Percentiles rank a stretch among this genome's conserved stretches.
These are phyloP conservation scores for Polylopha cassiicola DNA, from an alignment of 2,888 invertebrate species.

Conservation along the genomic window DNA sequence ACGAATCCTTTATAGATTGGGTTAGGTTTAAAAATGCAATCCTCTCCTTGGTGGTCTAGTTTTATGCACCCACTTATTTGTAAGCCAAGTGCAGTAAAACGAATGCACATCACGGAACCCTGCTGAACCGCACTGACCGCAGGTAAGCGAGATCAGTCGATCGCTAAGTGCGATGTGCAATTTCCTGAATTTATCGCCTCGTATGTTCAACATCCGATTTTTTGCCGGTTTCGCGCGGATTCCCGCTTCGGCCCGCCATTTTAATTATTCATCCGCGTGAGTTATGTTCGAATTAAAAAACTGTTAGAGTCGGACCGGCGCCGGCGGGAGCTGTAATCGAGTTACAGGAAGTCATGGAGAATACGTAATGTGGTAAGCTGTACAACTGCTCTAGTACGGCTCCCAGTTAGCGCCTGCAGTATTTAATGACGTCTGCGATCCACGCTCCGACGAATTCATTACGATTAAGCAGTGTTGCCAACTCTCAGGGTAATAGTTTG, in stretches of 20 bases:
- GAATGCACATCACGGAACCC: conserved; percentile 8
- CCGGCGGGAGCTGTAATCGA: conserved; percentile 69
- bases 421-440: conserved; percentile 21
- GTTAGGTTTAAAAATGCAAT: too few relatives aligned
- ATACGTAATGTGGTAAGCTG: conserved; percentile 52
- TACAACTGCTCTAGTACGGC: conserved; percentile 4
- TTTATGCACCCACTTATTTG: too few relatives aligned
- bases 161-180: conserved; percentile 71
- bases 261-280: conserved; percentile 77
- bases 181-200: conserved; percentile 65
- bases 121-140: conserved; percentile 24
- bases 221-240: conserved; percentile 64
- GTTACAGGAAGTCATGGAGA: conserved; percentile 71
- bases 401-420: conserved; percentile 5
- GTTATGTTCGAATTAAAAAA: conserved; percentile 79
- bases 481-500: conserved; percentile 45
- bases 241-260: conserved; percentile 64
- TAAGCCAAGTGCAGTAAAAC: too few relatives aligned
- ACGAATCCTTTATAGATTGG: too few relatives aligned
- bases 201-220: conserved; percentile 52
- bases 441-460: conserved; percentile 36
- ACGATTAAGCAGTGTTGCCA: conserved; percentile 45
- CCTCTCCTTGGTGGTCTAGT: too few relatives aligned
- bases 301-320: conserved; percentile 75
- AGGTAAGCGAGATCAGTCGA: conserved; percentile 37